A percentile compares a stretch with the other conserved stretches of the same genome.
Evolutionary conservation across 2,888 invertebrate species (phyloP).

Genomic region (Anagyrus pseudococci): DNA sequence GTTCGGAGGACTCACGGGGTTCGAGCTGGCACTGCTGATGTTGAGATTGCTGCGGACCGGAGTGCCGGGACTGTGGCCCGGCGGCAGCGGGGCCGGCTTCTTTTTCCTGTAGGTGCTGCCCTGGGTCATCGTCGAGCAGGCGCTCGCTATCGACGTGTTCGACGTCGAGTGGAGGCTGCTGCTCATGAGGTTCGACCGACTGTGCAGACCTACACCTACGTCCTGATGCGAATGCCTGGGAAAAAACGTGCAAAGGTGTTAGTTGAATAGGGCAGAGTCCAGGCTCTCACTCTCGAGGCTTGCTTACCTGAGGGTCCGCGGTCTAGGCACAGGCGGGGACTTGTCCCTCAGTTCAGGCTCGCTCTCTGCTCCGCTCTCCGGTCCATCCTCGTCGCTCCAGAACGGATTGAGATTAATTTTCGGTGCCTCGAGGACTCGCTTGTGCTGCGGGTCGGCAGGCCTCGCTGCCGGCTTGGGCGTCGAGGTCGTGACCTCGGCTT

Average conservation of each 20-base stretch:
- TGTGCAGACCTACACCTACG: constrained; percentile 56
- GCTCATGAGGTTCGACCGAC: constrained; percentile 50
- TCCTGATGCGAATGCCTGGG: constrained; percentile 48
- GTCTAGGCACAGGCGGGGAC: constrained; percentile 62
- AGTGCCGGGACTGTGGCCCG: constrained; percentile 33
- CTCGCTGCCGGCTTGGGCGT: constrained; percentile 10
- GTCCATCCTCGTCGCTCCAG: constrained; percentile 73
- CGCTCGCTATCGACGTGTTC: constrained; percentile 60
- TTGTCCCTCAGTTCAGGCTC: constrained; percentile 33
- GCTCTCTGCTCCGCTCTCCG: constrained; percentile 43
- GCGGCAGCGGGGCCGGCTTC: constrained; percentile 74
- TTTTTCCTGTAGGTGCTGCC: constrained; percentile 68
- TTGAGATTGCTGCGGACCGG: background rate
- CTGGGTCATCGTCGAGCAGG: constrained; percentile 61
- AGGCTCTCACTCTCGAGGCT: background rate
- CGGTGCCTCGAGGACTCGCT: constrained; percentile 62
- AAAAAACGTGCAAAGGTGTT: constrained; percentile 8
- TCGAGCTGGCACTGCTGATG: constrained; percentile 13
- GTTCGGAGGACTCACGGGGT: background rate
- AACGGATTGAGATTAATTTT: constrained; percentile 74
- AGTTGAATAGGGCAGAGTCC: no score
- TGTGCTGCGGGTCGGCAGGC: constrained; percentile 40
- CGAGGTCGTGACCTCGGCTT: constrained; percentile 28
- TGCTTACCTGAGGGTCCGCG: constrained; percentile 61
- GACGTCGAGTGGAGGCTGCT: constrained; percentile 56